Base-by-base conservation (phyloP, 2,888 invertebrate species). In the Thelaira solivaga region DNA sequence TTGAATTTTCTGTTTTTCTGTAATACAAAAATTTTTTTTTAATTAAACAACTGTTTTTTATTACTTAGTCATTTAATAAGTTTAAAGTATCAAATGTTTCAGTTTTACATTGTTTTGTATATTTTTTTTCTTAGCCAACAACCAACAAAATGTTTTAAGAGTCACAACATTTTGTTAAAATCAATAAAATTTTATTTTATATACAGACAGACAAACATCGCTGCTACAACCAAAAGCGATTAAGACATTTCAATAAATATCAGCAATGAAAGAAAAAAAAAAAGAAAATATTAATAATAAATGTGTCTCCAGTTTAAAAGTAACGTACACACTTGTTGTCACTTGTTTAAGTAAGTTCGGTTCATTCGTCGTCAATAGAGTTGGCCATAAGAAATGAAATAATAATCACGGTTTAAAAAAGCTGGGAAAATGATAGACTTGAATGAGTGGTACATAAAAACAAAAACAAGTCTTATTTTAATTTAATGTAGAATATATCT, bases 241-340 rank as follows among this genome's bases (percentile, higher is more conserved):
- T 64, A 80, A 80, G 80, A 73, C 80, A 74, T 80, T 73, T 61
- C 65, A 61, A 73, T 69, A 76, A 75, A 71, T 65, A 65, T 51
- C 53, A 72, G 36, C 20, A 18, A 45, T 10, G 16, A 39, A 64
- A 7, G 11, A 74, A 59, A 47, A 57, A 68, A 49, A 77, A 62
- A 8, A 74, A 59, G 41, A 57, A 68, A 49, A 77, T 57, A 68
- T 24, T 22, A 29, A 31, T 77, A 74, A 74, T 79, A 62, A 72
- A 75, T 79, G 76, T 76, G 80, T 76, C 76, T 75, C 72, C 64
- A 73, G 49, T 18, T 62, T 45, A 24, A 55, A 67, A 71, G 31
- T 47, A 57, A 39, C 29, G 20, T 13, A 45, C 8, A 55, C 72
- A 72, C 55, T 72, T 72, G 62, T 72, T 67, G 57, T 67, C 49